phyloP scores from a whole-genome alignment of 2,888 invertebrate genomes.

The Caenorhabditis imperialis region DNA sequence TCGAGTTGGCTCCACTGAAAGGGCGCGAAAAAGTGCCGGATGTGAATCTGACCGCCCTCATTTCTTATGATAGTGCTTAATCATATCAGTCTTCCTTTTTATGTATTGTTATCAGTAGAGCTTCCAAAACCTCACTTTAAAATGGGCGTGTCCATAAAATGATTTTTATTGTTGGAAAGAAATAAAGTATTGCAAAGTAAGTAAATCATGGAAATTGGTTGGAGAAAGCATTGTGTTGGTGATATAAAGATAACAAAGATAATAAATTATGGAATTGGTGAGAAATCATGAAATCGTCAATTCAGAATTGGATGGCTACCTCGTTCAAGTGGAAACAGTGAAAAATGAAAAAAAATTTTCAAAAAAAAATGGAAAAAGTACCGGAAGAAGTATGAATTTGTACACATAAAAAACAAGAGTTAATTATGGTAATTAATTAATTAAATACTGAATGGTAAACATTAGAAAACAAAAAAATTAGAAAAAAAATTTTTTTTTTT shows the following conservation, averaged over 20 bases:
- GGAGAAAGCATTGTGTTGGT: too few species aligned
- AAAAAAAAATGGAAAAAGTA: neutral
- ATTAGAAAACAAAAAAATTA: neutral
- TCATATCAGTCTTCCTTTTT: neutral
- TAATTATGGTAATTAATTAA: too few species aligned
- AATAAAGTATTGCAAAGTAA: too few species aligned
- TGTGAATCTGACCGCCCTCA: constrained; percentile 54
- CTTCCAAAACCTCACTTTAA: too few species aligned
- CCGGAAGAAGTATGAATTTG: neutral
- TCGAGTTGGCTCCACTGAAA: constrained; percentile 69
- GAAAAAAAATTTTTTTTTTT: neutral
- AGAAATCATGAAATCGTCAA: constrained; percentile 4
- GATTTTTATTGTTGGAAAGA: too few species aligned
- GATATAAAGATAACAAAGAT: neutral
- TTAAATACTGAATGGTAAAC: too few species aligned
- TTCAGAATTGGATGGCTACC: neutral
- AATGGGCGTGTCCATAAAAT: too few species aligned
- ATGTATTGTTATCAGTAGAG: too few species aligned
- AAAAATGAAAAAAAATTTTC: neutral
- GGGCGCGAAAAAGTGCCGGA: constrained; percentile 62
- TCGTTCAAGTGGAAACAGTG: constrained; percentile 2
- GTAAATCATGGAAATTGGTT: too few species aligned
- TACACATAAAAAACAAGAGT: too few species aligned
- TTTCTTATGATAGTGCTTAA: constrained; percentile 55
- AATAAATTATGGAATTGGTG: neutral